Conservation (phyloP, 2,797 vertebrate genomes). For the Gobio occitaniae region DNA sequence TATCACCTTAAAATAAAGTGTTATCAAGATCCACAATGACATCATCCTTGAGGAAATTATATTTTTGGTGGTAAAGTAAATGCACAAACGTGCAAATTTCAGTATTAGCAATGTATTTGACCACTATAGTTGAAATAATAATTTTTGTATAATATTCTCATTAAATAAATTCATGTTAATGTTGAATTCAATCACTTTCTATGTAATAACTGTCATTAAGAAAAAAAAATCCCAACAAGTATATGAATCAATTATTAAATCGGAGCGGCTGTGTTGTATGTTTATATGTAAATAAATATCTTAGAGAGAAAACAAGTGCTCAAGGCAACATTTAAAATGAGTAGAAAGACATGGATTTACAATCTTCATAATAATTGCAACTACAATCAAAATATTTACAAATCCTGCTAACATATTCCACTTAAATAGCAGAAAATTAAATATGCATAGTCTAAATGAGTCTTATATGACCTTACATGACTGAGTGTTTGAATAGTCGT, state of each 20-base stretch:
- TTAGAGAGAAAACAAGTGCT: background rate
- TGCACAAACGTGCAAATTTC: background rate
- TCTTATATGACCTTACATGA: background rate
- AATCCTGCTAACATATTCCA: background rate
- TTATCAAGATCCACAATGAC: background rate
- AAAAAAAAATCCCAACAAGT: background rate
- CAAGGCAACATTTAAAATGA: background rate
- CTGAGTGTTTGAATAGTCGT: background rate
- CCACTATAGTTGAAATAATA: no score
- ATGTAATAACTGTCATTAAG: background rate
- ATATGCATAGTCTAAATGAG: slow-evolving; percentile 20
- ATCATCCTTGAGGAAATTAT: background rate
- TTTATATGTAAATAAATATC: background rate
- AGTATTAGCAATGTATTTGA: background rate
- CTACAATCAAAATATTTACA: slow-evolving; percentile 4
- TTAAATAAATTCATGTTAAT: background rate
- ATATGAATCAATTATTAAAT: background rate
- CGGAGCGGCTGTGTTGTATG: background rate
- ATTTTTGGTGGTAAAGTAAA: background rate
- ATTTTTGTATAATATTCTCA: no score
- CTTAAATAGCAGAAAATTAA: slow-evolving; percentile 26
- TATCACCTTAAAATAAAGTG: no score
- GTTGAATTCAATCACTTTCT: background rate
- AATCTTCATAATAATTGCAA: slow-evolving; percentile 28
- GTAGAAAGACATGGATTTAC: slow-evolving; percentile 3